Percentiles rank a stretch among this genome's conserved stretches.
Evolutionary conservation across 1,140 invertebrate genomes (phyloP).

Genomic region (Halyomorpha halys): DNA sequence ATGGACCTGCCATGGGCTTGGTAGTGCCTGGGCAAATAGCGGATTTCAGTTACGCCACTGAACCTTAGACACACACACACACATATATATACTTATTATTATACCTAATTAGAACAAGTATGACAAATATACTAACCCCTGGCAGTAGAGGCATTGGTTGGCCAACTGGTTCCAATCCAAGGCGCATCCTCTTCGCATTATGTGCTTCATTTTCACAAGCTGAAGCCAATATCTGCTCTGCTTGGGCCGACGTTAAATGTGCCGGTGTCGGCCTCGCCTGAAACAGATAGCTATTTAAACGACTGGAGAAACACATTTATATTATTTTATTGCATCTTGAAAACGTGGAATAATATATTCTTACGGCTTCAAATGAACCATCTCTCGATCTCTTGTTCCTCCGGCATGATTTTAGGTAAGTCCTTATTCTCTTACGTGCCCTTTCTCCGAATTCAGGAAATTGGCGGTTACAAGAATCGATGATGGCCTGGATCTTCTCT

Average conservation of each 20-base stretch:
- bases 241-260: slow-evolving; percentile 89
- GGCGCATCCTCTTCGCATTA: slow-evolving; percentile 90
- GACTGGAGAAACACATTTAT: not conserved
- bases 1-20: too few species aligned
- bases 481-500: slow-evolving; percentile 95
- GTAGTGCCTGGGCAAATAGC: too few species aligned
- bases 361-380: slow-evolving; percentile 39
- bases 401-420: slow-evolving; percentile 90
- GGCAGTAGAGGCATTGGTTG: slow-evolving; percentile 66
- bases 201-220: slow-evolving; percentile 95
- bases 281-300: not conserved
- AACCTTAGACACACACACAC: too few species aligned
- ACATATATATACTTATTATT: not conserved
- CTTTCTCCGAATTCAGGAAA: slow-evolving; percentile 93
- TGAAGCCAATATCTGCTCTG: slow-evolving; percentile 86
- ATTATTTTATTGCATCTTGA: not conserved
- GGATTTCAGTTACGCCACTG: too few species aligned
- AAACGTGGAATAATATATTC: slow-evolving; percentile 40
- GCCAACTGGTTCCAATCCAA: slow-evolving; percentile 87
- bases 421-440: slow-evolving; percentile 85
- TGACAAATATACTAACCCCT: slow-evolving; percentile 35
- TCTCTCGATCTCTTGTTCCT: slow-evolving; percentile 86
- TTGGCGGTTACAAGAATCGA: slow-evolving; percentile 90
- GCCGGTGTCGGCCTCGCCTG: slow-evolving; percentile 86
- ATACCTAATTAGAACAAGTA: not conserved